Base-by-base conservation (phyloP, 2,888 invertebrate genomes). In the Caenorhabditis macrosperma region DNA sequence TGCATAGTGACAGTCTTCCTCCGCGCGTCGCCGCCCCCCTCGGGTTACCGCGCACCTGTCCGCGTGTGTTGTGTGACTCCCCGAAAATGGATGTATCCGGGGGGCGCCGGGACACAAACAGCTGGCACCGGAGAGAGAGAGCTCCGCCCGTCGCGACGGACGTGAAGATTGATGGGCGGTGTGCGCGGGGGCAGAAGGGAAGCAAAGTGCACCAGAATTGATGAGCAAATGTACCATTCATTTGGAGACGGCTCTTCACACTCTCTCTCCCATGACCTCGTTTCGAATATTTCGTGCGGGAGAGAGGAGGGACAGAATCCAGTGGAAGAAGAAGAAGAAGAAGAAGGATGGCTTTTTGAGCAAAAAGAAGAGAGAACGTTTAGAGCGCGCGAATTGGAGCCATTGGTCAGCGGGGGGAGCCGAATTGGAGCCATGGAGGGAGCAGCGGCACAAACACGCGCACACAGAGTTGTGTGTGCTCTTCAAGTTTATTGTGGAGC, bases 1-100 rank as follows among this genome's bases (percentile, higher is more conserved):
- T 72, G 22, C 54, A 48, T 48, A 57, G 72, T 72, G 72, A 64
- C 72, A 71, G 44, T 33, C 52, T n/a, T n/a, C n/a, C n/a, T 52
- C 28, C 48, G 44, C 28, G 26, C 22, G 12, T 38, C 15, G 2
- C 52, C 55, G 30, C 48, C 60, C 50, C 50, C 60, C n/a, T n/a
- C 59, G 46, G 67, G 60, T 61, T 61, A 60, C 54, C 72, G 72
- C n/a, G n/a, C 63, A 72, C 72, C 72, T 63, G 72, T 64, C 72
- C 72, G 61, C 55, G 5, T 44, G n/a, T n/a, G n/a, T n/a, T n/a
- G n/a, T 61, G 46, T 41, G 63, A 63, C 54, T 57, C 50, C 28
- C 44, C 44, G 15, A 33, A 20, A 24, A 26, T n/a, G 26, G 48
- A 67, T 30, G 24, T 24, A 48, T 55, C 46, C 48, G 20, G 63